Evolutionary conservation across 2,888 invertebrate genomes (phyloP), one percentile per base, ranked within the genome.

Genomic region (Sphaeridia pumilis): DNA sequence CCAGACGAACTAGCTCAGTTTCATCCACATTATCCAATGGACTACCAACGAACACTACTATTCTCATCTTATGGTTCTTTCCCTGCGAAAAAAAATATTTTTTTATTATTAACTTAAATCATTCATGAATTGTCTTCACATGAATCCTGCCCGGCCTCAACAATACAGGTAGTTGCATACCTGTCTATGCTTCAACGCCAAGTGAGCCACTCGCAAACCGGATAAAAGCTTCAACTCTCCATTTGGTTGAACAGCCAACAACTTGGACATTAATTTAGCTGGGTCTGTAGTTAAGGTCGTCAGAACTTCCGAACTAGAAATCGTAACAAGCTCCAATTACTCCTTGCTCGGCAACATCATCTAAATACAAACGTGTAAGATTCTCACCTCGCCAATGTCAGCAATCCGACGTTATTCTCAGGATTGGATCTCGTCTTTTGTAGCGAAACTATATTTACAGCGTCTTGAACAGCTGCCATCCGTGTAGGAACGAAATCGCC

Each of bases 11-110:
- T 47, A 98, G 74, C 73, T 97, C 97, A 66, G 84, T 87, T 65
- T 93, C 89, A 60, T 97, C 94, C 17, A 84, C 79, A n/a, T 54
- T 54, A 41, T 81, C 81, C 24, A 98, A 79, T 0, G 98, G 98
- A 64, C 94, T 94, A 14, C 98, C 98, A 53, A 98, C 87, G 74
- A 99, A 99, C 0, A 87, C 88, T 4, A 99, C 87, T 66, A 99
- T 97, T 46, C 98, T 82, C 90, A 95, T 94, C 74, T 93, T 94
- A 70, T 98, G 98, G 73, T 97, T 97, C 70, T 97, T 93, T 34
- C 97, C 95, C 75, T 63, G 48, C 7, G 42, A 52, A 25, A 41
- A n/a, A 50, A 28, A 22, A 10, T 34, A 52, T n/a, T n/a, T n/a
- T n/a, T n/a, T n/a, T n/a, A n/a, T n/a, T n/a, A n/a, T n/a, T n/a